Evolutionary conservation across 1,140 invertebrate genomes (phyloP).

Genomic region (Euschistus heros): DNA sequence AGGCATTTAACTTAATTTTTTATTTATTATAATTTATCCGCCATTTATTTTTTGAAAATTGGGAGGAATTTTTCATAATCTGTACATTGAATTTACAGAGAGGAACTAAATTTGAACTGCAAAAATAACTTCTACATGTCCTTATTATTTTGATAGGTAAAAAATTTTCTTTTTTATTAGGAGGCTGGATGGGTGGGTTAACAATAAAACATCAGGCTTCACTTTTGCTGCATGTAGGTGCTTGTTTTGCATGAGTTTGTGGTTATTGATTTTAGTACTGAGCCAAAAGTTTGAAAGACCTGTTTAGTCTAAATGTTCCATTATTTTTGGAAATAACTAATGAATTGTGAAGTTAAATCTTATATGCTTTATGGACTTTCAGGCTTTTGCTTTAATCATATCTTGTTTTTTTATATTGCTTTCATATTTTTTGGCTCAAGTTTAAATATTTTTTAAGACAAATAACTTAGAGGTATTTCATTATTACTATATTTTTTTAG

Average conservation of each 20-base stretch:
- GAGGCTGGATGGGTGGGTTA: too few relatives aligned
- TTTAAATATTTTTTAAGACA: background rate
- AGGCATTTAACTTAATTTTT: background rate
- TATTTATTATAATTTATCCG: background rate
- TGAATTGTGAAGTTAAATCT: too few relatives aligned
- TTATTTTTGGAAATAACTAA: too few relatives aligned
- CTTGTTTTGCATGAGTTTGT: slow-evolving; percentile 12
- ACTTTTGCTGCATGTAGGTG: slow-evolving; percentile 12
- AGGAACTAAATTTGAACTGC: background rate
- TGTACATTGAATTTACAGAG: slow-evolving; percentile 6
- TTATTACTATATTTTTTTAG: background rate
- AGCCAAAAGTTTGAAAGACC: slow-evolving; percentile 6
- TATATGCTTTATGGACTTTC: background rate
- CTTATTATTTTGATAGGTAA: too few relatives aligned
- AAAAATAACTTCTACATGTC: background rate
- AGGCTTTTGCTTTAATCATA: background rate
- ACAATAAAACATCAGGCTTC: slow-evolving; percentile 11
- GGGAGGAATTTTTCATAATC: background rate
- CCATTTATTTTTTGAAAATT: slow-evolving; percentile 4
- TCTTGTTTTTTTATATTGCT: too few relatives aligned
- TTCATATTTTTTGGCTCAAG: too few relatives aligned
- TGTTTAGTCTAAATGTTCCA: background rate
- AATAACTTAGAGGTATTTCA: background rate
- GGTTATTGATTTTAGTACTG: background rate
- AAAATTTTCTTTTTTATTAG: too few relatives aligned